phyloP scores from a whole-genome alignment of 30 jellyfish, hydroid and myxozoan species.

The Calvadosia cruxmelitensis region DNA sequence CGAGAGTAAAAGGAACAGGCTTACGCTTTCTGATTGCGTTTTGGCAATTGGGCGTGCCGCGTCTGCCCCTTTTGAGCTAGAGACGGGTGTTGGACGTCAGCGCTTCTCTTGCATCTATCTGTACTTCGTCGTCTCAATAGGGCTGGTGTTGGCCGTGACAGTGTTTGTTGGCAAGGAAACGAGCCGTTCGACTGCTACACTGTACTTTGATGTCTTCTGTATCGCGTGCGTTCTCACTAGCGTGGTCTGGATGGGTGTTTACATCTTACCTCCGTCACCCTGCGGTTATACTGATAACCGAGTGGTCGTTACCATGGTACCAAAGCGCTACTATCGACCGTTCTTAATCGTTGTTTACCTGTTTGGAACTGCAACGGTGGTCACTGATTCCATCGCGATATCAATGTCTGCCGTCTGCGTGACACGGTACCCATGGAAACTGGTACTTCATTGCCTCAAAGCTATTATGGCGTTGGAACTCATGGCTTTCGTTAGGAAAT shows the following conservation, averaged over 20 bases:
- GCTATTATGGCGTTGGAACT: slow-evolving; percentile 6
- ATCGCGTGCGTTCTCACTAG: slow-evolving; percentile 16
- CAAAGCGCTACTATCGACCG: slow-evolving; percentile 49
- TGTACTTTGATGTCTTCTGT: slow-evolving; percentile 30
- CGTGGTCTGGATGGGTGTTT: slow-evolving; percentile 28
- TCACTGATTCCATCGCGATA: slow-evolving; percentile 32
- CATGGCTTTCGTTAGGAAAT: slow-evolving; percentile 35
- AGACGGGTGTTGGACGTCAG: slow-evolving; percentile 26
- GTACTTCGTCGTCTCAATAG: slow-evolving; percentile 39
- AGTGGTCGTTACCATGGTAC: too few species aligned
- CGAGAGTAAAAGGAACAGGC: too few species aligned
- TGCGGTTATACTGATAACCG: slow-evolving; percentile 25
- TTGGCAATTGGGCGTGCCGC: neutral
- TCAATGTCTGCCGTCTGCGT: slow-evolving; percentile 39
- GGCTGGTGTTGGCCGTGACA: slow-evolving; percentile 33
- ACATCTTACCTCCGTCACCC: slow-evolving; percentile 2
- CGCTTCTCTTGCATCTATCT: slow-evolving; percentile 33
- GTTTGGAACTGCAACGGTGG: slow-evolving; percentile 41
- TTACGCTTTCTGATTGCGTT: too few species aligned
- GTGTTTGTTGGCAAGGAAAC: slow-evolving; percentile 11
- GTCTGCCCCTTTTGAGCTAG: neutral
- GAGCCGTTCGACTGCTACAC: slow-evolving; percentile 1
- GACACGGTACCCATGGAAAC: slow-evolving; percentile 6
- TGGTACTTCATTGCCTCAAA: slow-evolving; percentile 14
- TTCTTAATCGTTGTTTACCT: slow-evolving; percentile 25